Conservation (phyloP, 2,113 vertebrate species). For the Thalassarche chlororhynchos region DNA sequence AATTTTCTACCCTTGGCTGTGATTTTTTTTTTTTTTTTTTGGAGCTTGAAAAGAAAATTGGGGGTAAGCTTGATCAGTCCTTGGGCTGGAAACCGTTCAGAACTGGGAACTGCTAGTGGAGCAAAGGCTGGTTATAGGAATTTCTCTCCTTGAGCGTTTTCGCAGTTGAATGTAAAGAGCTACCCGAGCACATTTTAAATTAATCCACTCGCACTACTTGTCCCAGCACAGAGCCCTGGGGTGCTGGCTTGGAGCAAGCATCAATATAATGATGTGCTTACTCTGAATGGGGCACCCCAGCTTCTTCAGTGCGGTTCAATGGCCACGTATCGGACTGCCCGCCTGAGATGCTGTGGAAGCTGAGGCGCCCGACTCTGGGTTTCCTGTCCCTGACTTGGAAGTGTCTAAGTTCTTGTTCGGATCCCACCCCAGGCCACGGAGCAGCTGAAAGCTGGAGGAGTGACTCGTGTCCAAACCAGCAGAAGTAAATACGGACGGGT, state of each 20-base stretch:
- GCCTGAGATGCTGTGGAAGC: neutral
- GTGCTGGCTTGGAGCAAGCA: neutral
- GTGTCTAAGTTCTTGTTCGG: neutral
- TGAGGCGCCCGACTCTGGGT: neutral
- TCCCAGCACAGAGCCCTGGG: neutral
- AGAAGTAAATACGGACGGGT: accelerated
- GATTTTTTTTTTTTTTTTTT: neutral
- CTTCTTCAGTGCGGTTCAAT: neutral
- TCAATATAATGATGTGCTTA: neutral
- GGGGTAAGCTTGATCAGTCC: neutral
- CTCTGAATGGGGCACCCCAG: neutral
- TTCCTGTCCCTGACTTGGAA: neutral
- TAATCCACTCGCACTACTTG: accelerated
- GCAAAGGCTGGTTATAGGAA: neutral
- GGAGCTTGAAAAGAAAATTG: neutral
- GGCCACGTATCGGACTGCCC: accelerated
- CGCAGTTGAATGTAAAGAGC: neutral
- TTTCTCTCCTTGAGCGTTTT: neutral
- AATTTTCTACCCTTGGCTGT: neutral
- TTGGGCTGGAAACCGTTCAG: neutral
- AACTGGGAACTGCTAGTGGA: neutral
- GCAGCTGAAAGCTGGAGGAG: neutral
- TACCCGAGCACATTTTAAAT: neutral
- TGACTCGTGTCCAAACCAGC: neutral
- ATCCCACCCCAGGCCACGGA: neutral